These are phyloP conservation scores for Thripadectes ignobilis DNA, from an alignment of 2,797 vertebrate genomes.

Conservation along the genomic window DNA sequence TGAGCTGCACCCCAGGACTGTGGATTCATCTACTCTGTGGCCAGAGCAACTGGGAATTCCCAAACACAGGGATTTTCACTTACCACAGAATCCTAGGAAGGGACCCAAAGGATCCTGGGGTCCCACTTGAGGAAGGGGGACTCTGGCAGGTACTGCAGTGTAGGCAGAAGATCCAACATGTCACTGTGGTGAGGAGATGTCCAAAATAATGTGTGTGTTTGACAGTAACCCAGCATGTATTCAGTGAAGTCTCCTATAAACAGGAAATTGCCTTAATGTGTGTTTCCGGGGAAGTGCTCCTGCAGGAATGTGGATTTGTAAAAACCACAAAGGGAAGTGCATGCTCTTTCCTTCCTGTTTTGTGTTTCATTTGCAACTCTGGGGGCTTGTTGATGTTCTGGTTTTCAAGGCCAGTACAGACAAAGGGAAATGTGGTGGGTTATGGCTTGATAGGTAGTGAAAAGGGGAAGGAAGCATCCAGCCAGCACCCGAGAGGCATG, in stretches of 20 bases:
- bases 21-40: not conserved
- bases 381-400: not conserved
- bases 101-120: not conserved
- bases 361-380: not conserved
- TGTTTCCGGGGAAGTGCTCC: not conserved
- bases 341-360: not conserved
- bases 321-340: not conserved
- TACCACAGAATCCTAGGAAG: not conserved
- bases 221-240: not conserved
- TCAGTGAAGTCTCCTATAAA: not conserved
- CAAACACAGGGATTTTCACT: accelerated
- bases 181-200: not conserved
- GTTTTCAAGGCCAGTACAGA: not conserved
- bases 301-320: not conserved
- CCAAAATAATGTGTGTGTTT: not conserved
- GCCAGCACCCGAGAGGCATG: not conserved
- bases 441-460: not conserved
- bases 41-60: not conserved
- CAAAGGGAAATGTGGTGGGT: not conserved
- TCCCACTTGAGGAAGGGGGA: not conserved
- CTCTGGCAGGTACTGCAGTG: too few relatives aligned
- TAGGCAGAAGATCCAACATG: not conserved
- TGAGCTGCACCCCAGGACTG: not conserved
- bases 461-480: not conserved
- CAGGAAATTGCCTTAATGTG: not conserved